Base-by-base conservation (phyloP, 2,797 vertebrate species). In the Caiman crocodilus region DNA sequence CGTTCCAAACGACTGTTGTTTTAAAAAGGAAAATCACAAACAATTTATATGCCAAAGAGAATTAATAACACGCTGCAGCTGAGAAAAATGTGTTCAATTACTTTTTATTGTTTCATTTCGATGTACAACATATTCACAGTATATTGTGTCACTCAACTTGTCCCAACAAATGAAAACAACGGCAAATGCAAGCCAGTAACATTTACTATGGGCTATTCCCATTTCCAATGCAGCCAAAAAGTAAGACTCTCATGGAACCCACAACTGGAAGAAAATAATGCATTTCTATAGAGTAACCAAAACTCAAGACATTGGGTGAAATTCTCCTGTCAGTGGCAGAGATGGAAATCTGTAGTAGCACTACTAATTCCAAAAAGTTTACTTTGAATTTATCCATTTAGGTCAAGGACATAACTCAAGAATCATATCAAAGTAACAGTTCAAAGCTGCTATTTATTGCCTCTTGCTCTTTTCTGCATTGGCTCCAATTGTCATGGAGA, bases 51-150 rank as follows among this genome's bases (percentile, higher is more conserved):
- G 71, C 77, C 67, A 85, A 74, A 25, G 89, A 89, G 83, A 50
- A 92, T 89, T 76, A 92, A 96, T 94, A 92, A 81, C 4, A 59
- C 12, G 65, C 92, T 90, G 93, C 89, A 92, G 94, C 76, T 71
- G 35, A 13, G 74, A 82, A 95, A 96, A 95, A 71, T 61, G 65
- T 16, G 74, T 93, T 96, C 78, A 65, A 67, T 96, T 95, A 89
- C 90, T 94, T 91, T 94, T 77, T 64, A 64, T 64, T 81, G 74
- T 88, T 95, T 95, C 90, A 80, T 92, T 95, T 81, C 67, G 77
- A 88, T 32, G 76, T 83, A 32, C 87, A 85, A 7, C 1, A 28
- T 30, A 5, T 90, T 91, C 67, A 77, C 1, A 26, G 83, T 82
- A 57, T 75, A 82, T 87, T 90, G 78, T 32, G 25, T 71, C 77